phyloP scores from a whole-genome alignment of 2,797 vertebrate genomes.

The Etheostoma nigrum region DNA sequence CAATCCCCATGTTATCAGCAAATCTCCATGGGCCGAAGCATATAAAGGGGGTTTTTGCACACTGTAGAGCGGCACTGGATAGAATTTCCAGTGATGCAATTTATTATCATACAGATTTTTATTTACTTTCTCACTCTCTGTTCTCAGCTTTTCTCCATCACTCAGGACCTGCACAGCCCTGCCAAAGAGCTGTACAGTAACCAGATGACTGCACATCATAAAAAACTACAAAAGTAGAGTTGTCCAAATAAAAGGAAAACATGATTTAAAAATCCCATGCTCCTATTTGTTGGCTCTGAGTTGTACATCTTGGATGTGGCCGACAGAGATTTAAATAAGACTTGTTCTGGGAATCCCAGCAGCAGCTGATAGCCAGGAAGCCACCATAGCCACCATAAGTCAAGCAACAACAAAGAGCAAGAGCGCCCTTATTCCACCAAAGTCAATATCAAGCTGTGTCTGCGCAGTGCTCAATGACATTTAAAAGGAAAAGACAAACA shows the following conservation, averaged over 20 bases:
- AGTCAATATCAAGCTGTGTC: conserved; percentile 63
- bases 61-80: conserved; percentile 55
- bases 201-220: conserved; percentile 71
- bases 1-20: conserved; percentile 81
- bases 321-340: conserved; percentile 27
- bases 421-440: conserved; percentile 42
- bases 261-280: conserved; percentile 18
- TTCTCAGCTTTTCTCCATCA: conserved; percentile 74
- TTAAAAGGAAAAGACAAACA: conserved; percentile 66
- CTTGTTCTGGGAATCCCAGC: conserved; percentile 26
- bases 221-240: conserved; percentile 40
- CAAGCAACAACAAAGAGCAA: conserved; percentile 54
- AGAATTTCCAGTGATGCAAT: conserved; percentile 78
- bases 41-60: conserved; percentile 42
- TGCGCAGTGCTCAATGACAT: conserved; percentile 62
- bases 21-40: conserved; percentile 48
- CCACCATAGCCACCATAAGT: conserved; percentile 41
- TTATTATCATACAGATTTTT: conserved; percentile 77
- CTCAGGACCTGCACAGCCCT: conserved; percentile 54
- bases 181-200: conserved; percentile 65
- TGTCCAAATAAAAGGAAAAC: conserved; percentile 47
- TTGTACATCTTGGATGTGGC: conserved; percentile 22
- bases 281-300: background rate
- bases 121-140: conserved; percentile 75
- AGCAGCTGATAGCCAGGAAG: conserved; percentile 42